Base-by-base conservation (phyloP, 2,113 vertebrate genomes). In the Gallinago media region DNA sequence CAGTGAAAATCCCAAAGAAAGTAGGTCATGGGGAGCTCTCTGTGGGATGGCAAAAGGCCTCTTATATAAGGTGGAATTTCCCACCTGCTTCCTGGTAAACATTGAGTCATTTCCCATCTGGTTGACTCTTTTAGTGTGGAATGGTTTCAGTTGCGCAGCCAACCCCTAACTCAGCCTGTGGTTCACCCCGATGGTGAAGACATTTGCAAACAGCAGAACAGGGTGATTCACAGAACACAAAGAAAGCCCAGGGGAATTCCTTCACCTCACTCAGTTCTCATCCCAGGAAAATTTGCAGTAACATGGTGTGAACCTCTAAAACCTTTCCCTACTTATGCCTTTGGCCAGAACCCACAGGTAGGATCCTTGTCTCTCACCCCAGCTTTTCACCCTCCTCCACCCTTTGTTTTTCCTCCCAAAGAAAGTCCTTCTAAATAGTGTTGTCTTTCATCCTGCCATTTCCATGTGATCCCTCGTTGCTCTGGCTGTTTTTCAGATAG, bases 51-150 rank as follows among this genome's bases (percentile, higher is more conserved):
- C 36, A 79, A 85, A 89, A 83, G 46, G 49, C 42, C 23, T 72
- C 89, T 91, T 79, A 40, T 67, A 52, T 81, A 94, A 94, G 74
- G 58, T 61, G 66, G 79, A 91, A 71, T 81, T 95, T 89, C 91
- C 87, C 73, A 58, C 52, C 72, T 71, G 18, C 61, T 85, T 75
- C 76, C 50, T 38, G 18, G 12, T 11, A 15, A 89, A 34, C 6
- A 13, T 2, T 5, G 59, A 74, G 38, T 36, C 86, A 11, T 75
- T 78, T 93, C 62, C 85, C 67, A 79, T 82, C 52, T 40, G 42
- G 46, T 2, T 77, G 88, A 23, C 29, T 8, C 26, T 61, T 38
- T 38, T 5, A 26, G 59, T 15, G 67, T 86, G 55, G 81, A 82
- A 46, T 5, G 32, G 32, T 77, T 92, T 84, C 90, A 22, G 58